Evolutionary conservation across 2,113 vertebrate genomes (phyloP).

Genomic region (Empidonax alnorum): DNA sequence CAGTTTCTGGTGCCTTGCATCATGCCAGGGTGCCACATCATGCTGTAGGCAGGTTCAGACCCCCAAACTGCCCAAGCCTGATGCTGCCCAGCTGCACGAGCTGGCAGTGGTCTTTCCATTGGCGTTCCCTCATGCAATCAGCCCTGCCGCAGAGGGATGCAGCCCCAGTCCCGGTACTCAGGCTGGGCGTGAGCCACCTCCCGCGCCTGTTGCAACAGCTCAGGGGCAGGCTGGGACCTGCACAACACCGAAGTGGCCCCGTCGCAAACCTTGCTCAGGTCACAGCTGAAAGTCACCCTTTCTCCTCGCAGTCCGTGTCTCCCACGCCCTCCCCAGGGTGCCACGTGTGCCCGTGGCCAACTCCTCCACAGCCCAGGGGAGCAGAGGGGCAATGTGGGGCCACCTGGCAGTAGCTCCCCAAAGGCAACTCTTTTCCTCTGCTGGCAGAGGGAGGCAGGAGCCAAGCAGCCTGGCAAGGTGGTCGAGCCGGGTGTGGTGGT

Average conservation of each 20-base stretch:
- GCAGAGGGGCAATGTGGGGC: not conserved
- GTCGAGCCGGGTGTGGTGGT: fast-evolving
- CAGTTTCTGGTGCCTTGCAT: fast-evolving
- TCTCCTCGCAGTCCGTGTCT: fast-evolving
- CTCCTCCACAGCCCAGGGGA: not conserved
- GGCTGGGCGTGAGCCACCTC: not conserved
- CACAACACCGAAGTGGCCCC: not conserved
- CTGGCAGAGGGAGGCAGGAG: not conserved
- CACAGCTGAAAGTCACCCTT: not conserved
- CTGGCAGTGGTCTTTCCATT: not conserved
- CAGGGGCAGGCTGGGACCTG: not conserved
- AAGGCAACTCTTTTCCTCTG: not conserved
- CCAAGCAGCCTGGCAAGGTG: fast-evolving
- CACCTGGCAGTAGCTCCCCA: fast-evolving
- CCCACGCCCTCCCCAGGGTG: not conserved
- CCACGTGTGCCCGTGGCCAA: fast-evolving
- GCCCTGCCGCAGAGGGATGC: not conserved
- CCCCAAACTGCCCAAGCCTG: not conserved
- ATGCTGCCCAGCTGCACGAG: not conserved
- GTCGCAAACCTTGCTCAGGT: fast-evolving
- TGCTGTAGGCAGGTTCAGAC: not conserved
- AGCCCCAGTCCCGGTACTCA: not conserved
- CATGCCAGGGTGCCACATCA: fast-evolving
- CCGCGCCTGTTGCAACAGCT: fast-evolving
- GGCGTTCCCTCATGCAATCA: not conserved